phyloP scores from a whole-genome alignment of 2,888 invertebrate species.

The Clusia tigrina region DNA sequence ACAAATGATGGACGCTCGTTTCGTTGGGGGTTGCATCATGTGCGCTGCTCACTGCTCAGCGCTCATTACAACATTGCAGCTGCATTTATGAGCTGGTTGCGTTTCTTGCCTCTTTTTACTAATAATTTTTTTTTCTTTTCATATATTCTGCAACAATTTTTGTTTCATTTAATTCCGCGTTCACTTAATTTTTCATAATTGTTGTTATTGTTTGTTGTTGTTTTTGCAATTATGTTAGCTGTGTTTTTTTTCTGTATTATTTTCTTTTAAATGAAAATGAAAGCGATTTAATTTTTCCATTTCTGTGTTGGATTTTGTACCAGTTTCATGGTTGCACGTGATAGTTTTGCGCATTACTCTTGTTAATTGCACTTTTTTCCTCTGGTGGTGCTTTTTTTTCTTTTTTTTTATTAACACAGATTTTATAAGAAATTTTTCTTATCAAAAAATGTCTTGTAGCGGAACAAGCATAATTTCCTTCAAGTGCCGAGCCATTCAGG shows the following conservation, averaged over 20 bases:
- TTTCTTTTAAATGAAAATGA: slow-evolving; percentile 33
- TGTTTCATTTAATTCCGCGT: slow-evolving; percentile 24
- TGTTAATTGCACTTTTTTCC: slow-evolving; percentile 4
- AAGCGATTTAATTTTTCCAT: slow-evolving; percentile 35
- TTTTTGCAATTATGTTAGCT: slow-evolving; percentile 20
- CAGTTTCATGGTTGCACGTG: slow-evolving; percentile 48
- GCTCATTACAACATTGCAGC: slow-evolving; percentile 16
- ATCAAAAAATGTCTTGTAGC: slow-evolving; percentile 23
- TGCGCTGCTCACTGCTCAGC: slow-evolving; percentile 13
- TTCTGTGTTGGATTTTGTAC: slow-evolving; percentile 42
- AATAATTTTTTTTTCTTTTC: slow-evolving; percentile 5
- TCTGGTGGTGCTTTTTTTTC: slow-evolving; percentile 29
- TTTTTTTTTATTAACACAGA: slow-evolving; percentile 20
- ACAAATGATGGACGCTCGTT: slow-evolving; percentile 15
- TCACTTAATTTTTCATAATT: slow-evolving; percentile 11
- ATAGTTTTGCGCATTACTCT: slow-evolving; percentile 36
- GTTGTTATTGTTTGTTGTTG: slow-evolving; percentile 21
- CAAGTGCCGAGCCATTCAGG: slow-evolving; percentile 28
- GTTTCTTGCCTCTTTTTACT: slow-evolving; percentile 20
- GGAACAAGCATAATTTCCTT: slow-evolving; percentile 16
- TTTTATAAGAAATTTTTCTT: slow-evolving; percentile 22
- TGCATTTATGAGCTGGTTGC: neutral
- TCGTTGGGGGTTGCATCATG: slow-evolving; percentile 20
- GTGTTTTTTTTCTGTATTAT: neutral
- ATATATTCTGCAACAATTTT: neutral